Evolutionary conservation across 2,797 vertebrate genomes (phyloP), one percentile per base, ranked within the genome.

Genomic region (Chelmon rostratus): DNA sequence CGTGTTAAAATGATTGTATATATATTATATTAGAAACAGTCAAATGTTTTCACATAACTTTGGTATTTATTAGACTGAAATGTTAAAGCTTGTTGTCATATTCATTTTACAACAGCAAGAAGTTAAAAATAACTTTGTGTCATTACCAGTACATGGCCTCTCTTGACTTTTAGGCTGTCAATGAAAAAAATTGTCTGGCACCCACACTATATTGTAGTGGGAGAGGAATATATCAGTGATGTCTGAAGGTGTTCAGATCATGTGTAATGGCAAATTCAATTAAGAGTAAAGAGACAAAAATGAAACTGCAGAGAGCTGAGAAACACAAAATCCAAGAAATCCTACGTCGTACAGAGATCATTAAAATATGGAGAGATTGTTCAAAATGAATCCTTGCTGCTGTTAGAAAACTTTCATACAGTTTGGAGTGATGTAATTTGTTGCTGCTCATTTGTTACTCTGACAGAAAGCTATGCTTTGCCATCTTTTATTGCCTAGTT

Each of bases 331-430:
- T 74, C 76, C 72, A 66, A 31, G 73, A 79, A 81, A 67, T 75
- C 42, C 25, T 2, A 49, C 28, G 42, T 52, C 75, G 75, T 31
- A 83, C 58, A 58, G 49, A 40, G 66, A 86, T 71, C 63, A 75
- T 61, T 78, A 49, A 75, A 77, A 74, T 53, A 49, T 73, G 68
- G 82, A 38, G 68, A 76, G 59, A 61, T 87, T 64, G 56, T 58
- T 81, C 44, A 33, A 73, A 83, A 74, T 75, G 73, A 66, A 84
- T 83, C 84, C 47, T 58, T 65, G 49, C 46, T 23, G 68, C 77
- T 78, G 62, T 56, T 72, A 53, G 69, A 78, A 84, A 81, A 82
- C 37, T 65, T 84, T 85, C 47, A 67, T 47, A 69, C 25, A 78
- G 46, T 73, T 73, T 25, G 54, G 38, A 78, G 31, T 31, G 46